Conservation (phyloP, 2,888 invertebrate genomes). For the Elegia similella region DNA sequence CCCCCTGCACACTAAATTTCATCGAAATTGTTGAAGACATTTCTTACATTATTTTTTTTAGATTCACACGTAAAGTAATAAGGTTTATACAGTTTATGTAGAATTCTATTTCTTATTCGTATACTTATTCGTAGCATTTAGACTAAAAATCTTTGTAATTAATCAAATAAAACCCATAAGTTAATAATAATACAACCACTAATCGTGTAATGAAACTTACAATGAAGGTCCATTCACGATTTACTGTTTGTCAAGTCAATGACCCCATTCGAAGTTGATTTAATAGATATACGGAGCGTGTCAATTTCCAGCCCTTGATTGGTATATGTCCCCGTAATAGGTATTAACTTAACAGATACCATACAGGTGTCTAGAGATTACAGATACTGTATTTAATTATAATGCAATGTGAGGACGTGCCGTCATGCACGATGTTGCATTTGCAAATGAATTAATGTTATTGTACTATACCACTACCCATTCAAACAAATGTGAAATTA, state of each 20-base stretch:
- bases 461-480: background rate
- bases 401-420: conserved; percentile 7
- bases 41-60: too few species aligned
- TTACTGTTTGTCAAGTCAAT: conserved; percentile 3
- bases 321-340: conserved; percentile 10
- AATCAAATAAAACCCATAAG: background rate
- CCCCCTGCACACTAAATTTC: too few species aligned
- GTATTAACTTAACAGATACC: conserved; percentile 2
- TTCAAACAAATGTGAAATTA: too few species aligned
- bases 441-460: background rate
- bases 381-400: conserved; percentile 10
- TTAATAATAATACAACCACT: conserved; percentile 1
- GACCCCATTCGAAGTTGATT: conserved; percentile 15
- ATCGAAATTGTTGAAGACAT: too few species aligned
- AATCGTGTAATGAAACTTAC: conserved; percentile 2
- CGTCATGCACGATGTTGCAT: background rate
- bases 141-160: too few species aligned
- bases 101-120: too few species aligned
- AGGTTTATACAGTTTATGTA: too few species aligned
- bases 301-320: conserved; percentile 9
- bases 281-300: conserved; percentile 9
- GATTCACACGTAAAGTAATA: too few species aligned
- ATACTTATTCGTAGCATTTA: too few species aligned
- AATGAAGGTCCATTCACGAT: background rate
- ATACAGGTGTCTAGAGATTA: conserved; percentile 12